phyloP scores from a whole-genome alignment of 2,888 invertebrate species.

The Eristalis tenax region DNA sequence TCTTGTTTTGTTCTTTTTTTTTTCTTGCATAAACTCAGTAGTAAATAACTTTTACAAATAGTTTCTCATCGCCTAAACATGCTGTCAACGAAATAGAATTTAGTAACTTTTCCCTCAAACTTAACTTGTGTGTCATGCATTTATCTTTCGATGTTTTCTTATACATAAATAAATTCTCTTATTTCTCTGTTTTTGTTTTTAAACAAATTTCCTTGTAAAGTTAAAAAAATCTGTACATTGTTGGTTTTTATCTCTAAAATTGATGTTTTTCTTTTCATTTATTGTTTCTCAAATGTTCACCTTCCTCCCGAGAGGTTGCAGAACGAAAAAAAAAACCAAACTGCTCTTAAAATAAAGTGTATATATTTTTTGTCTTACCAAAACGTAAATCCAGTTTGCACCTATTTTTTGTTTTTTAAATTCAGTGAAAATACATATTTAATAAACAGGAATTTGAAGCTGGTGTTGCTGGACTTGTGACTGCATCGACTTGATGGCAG shows the following conservation, averaged over 20 bases:
- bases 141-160: conserved; percentile 27
- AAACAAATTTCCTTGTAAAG: not conserved
- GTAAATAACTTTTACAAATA: not conserved
- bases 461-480: conserved; percentile 22
- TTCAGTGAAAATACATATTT: conserved; percentile 9
- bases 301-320: not conserved
- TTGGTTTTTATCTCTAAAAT: conserved; percentile 4
- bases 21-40: not conserved
- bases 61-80: not conserved
- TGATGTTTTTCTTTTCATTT: conserved; percentile 28
- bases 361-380: not conserved
- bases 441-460: conserved; percentile 60
- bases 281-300: conserved; percentile 23
- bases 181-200: not conserved
- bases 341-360: not conserved
- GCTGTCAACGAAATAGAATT: not conserved
- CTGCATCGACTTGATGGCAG: conserved; percentile 12
- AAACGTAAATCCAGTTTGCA: too few species aligned
- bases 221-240: conserved; percentile 25
- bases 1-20: not conserved
- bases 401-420: not conserved
- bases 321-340: not conserved
- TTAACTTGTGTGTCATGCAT: not conserved
- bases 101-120: conserved; percentile 1
- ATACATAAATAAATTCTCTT: not conserved